Evolutionary conservation across 2,888 invertebrate genomes (phyloP).

Genomic region (Acanthosoma haemorrhoidale): DNA sequence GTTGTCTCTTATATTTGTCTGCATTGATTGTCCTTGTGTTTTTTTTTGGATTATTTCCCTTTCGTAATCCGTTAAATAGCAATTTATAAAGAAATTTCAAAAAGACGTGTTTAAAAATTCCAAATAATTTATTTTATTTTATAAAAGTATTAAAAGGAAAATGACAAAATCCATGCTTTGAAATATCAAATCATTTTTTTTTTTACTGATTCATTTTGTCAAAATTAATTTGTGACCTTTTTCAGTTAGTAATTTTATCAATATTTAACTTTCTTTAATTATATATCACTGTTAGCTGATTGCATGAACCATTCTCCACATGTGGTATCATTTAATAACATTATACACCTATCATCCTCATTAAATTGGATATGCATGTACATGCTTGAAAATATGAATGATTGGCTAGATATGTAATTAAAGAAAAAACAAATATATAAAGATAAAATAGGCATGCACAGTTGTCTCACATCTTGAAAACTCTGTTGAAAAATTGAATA

Average conservation of each 20-base stretch:
- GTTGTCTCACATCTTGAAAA: background rate
- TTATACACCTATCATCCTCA: background rate
- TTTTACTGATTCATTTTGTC: background rate
- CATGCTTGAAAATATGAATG: background rate
- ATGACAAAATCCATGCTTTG: background rate
- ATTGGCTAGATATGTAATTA: slow-evolving; percentile 9
- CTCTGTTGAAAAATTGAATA: background rate
- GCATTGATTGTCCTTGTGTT: slow-evolving; percentile 14
- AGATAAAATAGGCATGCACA: background rate
- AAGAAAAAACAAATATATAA: background rate
- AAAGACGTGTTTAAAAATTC: too few relatives aligned
- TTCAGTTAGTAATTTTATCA: background rate
- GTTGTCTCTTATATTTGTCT: background rate
- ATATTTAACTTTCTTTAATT: slow-evolving; percentile 5
- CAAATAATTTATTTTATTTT: background rate
- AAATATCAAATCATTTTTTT: background rate
- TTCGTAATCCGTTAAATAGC: slow-evolving; percentile 7
- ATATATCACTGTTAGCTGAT: background rate
- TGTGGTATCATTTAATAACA: background rate
- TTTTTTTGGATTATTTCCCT: background rate
- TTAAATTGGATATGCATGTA: background rate
- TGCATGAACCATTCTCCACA: background rate
- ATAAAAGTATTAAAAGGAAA: background rate
- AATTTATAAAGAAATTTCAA: background rate
- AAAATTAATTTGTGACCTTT: background rate